Evolutionary conservation across 2,888 invertebrate genomes (phyloP), one percentile per base, ranked within the genome.

Genomic region (Mellilla xanthometata): DNA sequence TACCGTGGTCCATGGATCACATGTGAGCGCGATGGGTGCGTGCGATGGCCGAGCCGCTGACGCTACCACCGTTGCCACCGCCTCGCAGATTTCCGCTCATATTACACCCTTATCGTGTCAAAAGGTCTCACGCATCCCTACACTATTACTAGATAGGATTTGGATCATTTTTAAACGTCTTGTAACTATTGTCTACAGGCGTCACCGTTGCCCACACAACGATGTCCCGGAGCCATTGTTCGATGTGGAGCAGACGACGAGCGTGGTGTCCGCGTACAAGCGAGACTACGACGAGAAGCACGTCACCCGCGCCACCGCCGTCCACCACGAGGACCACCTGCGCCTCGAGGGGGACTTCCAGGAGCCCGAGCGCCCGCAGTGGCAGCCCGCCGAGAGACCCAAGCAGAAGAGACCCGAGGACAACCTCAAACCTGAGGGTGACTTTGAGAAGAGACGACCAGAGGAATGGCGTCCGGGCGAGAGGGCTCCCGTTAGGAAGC

Each of bases 141-240:
- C 8, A 12, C 3, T 35, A 15, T 29, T n/a, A 19, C 11, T 38
- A 7, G n/a, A 36, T 23, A 41, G 12, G 8, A 19, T 47, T 27
- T 46, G 31, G 27, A 13, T 33, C 10, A 46, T 47, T 44, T 39
- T 27, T 58, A 59, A 60, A 56, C 10, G 49, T 91, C 91, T 1
- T 24, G 24, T 48, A 34, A 42, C 15, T 2, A 32, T 47, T 47
- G 41, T 48, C 32, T 24, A 39, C 81, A 96, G 96, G 76, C 95
- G 95, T 61, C 96, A 96, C 86, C 93, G 94, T 68, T 96, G 96
- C 83, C 93, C 95, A 60, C 96, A 95, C 84, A 92, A 92, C 70
- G 92, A 92, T 77, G 88, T 90, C 83, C 90, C 87, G 76, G 89
- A 90, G 85, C 90, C 90, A 84, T 88, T 89, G 84, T 90, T 90